These are phyloP conservation scores for Pachyuromys duprasi DNA, from an alignment of 2,797 vertebrate genomes.

Conservation along the genomic window DNA sequence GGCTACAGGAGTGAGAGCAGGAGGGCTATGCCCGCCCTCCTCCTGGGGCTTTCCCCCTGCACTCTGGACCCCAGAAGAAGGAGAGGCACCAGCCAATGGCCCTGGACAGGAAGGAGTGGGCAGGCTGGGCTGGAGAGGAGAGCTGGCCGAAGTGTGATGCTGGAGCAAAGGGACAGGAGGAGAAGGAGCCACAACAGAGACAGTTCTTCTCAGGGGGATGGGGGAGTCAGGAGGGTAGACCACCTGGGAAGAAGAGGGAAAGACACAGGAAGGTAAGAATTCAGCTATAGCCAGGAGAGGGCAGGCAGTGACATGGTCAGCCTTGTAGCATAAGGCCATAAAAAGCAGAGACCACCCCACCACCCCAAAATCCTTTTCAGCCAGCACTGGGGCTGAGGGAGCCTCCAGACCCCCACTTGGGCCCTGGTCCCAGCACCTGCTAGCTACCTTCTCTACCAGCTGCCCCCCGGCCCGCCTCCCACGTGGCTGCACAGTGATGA, in stretches of 20 bases:
- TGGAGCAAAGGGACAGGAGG: constrained; percentile 75
- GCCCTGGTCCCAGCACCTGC: background rate
- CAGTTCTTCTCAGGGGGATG: constrained; percentile 89
- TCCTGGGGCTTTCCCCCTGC: constrained; percentile 76
- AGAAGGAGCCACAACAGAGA: constrained; percentile 86
- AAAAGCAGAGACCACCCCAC: background rate
- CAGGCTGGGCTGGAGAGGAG: constrained; percentile 77
- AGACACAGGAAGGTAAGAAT: constrained; percentile 77
- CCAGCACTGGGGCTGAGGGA: background rate
- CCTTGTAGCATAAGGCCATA: background rate
- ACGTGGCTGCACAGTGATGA: constrained; percentile 93
- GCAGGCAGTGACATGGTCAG: background rate
- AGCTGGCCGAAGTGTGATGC: constrained; percentile 35
- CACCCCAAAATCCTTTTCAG: background rate
- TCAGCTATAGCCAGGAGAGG: background rate
- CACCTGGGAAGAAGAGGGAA: constrained; percentile 89
- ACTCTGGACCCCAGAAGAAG: constrained; percentile 23
- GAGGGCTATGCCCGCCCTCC: constrained; percentile 69
- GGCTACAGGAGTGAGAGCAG: constrained; percentile 73
- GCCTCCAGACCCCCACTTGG: background rate
- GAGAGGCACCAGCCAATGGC: constrained; percentile 24
- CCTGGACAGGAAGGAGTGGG: constrained; percentile 69
- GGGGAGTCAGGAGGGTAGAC: constrained; percentile 93
- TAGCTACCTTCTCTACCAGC: constrained; percentile 95
- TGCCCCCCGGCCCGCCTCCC: constrained; percentile 89